Evolutionary conservation across 1,140 invertebrate genomes (phyloP).

Genomic region (Dreissena rostriformis): DNA sequence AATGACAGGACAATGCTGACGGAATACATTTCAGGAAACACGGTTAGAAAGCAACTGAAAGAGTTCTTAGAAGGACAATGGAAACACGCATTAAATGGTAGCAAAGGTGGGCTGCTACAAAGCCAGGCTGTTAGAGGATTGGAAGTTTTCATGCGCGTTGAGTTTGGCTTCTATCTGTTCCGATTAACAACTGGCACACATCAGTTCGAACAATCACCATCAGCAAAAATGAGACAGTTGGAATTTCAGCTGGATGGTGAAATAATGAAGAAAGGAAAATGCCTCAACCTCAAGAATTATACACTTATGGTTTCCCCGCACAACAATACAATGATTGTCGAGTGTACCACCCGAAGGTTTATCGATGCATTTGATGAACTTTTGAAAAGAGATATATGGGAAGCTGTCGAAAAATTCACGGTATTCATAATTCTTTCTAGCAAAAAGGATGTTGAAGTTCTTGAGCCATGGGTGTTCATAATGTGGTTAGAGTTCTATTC

Average conservation of each 20-base stretch:
- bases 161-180: constrained; percentile 45
- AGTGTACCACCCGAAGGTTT: constrained; percentile 60
- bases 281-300: neutral
- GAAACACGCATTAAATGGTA: neutral
- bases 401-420: constrained; percentile 66
- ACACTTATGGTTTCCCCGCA: constrained; percentile 25
- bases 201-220: constrained; percentile 37
- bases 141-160: constrained; percentile 30
- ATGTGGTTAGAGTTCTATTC: constrained; percentile 71
- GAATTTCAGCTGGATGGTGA: constrained; percentile 34
- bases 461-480: constrained; percentile 54
- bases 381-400: constrained; percentile 56
- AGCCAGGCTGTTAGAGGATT: constrained; percentile 6
- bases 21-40: neutral
- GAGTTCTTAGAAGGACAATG: constrained; percentile 18
- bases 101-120: neutral
- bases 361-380: constrained; percentile 59
- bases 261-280: neutral
- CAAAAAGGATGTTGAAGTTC: constrained; percentile 28
- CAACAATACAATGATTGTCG: constrained; percentile 31
- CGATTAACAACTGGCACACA: constrained; percentile 17
- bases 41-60: constrained; percentile 12
- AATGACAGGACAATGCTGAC: constrained; percentile 1
- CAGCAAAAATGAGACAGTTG: constrained; percentile 29
- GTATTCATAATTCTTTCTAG: constrained; percentile 52